These are phyloP conservation scores for Rhynchomys soricoides DNA, from an alignment of 2,113 vertebrate genomes.

Conservation along the genomic window DNA sequence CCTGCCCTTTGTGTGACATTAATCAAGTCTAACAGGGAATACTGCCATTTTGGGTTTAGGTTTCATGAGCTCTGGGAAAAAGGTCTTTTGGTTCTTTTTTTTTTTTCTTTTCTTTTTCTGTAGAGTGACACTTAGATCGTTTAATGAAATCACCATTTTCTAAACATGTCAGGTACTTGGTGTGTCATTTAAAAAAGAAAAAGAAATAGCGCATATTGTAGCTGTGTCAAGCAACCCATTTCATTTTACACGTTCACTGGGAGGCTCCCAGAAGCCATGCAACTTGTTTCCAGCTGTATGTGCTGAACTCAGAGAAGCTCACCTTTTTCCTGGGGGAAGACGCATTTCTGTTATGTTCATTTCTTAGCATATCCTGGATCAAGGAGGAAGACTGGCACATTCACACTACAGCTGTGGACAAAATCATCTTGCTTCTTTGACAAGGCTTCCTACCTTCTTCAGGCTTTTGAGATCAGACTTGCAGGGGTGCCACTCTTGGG, in stretches of 20 bases:
- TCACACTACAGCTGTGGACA: slow-evolving; percentile 16
- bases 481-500: not conserved
- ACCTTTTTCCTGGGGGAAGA: slow-evolving; percentile 49
- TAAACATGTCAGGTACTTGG: slow-evolving; percentile 53
- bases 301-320: slow-evolving; percentile 53
- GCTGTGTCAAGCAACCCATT: not conserved
- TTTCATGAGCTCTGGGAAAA: slow-evolving; percentile 47
- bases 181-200: slow-evolving; percentile 28
- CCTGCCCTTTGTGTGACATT: slow-evolving; percentile 36
- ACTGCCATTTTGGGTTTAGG: slow-evolving; percentile 9
- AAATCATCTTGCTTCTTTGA: slow-evolving; percentile 43
- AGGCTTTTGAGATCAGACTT: slow-evolving; percentile 36
- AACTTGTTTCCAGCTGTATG: slow-evolving; percentile 61
- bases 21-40: slow-evolving; percentile 58
- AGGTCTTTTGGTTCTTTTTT: not conserved
- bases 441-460: slow-evolving; percentile 32
- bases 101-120: not conserved
- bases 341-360: slow-evolving; percentile 30
- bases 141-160: slow-evolving; percentile 54
- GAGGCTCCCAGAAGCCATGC: slow-evolving; percentile 41
- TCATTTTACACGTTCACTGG: slow-evolving; percentile 28
- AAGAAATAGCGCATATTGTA: slow-evolving; percentile 36
- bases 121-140: slow-evolving; percentile 22
- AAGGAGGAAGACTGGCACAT: slow-evolving; percentile 39
- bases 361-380: slow-evolving; percentile 61